phyloP scores from a whole-genome alignment of 30 jellyfish, hydroid and myxozoan genomes.

The Hydractinia echinata region DNA sequence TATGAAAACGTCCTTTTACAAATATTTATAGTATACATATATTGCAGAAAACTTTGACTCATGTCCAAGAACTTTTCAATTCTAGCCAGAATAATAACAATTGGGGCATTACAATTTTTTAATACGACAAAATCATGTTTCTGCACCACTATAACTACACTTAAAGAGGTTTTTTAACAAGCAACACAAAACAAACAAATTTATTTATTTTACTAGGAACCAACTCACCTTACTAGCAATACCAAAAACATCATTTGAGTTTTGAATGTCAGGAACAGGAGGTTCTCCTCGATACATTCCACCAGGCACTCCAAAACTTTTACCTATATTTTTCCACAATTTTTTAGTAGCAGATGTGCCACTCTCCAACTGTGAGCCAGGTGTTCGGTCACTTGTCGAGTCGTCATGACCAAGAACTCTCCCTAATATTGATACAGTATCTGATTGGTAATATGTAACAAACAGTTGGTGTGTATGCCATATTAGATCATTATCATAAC shows the following conservation, averaged over 20 bases:
- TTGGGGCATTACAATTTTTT: too few relatives aligned
- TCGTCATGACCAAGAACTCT: conserved; percentile 56
- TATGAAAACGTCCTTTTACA: too few relatives aligned
- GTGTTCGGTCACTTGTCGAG: conserved; percentile 63
- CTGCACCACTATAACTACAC: too few relatives aligned
- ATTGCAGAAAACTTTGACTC: too few relatives aligned
- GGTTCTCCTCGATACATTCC: conserved; percentile 93
- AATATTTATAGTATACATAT: too few relatives aligned
- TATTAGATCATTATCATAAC: conserved; percentile 70
- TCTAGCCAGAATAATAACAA: too few relatives aligned
- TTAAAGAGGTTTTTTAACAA: too few relatives aligned
- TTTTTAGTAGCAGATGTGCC: conserved; percentile 44
- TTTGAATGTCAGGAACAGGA: conserved; percentile 28
- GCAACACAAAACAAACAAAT: too few relatives aligned
- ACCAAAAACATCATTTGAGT: neutral
- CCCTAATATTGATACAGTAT: conserved; percentile 49
- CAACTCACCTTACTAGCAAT: neutral
- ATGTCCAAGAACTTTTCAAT: too few relatives aligned
- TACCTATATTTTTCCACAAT: conserved; percentile 50
- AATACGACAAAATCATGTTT: too few relatives aligned
- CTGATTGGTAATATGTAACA: conserved; percentile 35
- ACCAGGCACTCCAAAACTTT: conserved; percentile 77
- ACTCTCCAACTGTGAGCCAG: conserved; percentile 46
- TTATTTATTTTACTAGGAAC: too few relatives aligned
- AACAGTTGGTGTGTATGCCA: conserved; percentile 92